phyloP scores from a whole-genome alignment of 2,113 vertebrate genomes.

The Colaptes auratus region DNA sequence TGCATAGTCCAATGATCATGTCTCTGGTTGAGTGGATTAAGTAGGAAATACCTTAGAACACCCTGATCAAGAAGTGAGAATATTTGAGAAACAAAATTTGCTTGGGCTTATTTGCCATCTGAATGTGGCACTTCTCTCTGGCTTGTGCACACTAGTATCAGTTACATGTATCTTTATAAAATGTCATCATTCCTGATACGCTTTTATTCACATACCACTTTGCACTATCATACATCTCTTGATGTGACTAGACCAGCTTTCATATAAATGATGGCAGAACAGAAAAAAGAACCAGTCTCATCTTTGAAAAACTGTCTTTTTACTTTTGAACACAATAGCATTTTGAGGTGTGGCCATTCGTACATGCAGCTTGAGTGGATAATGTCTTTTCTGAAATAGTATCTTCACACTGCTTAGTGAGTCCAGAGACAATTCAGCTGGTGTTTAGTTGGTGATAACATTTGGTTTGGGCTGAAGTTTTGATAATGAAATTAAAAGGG shows the following conservation, averaged over 20 bases:
- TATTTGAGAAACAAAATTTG: not conserved
- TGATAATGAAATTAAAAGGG: not conserved
- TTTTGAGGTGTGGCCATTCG: not conserved
- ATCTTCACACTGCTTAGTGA: not conserved
- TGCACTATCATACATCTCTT: not conserved
- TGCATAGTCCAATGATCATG: not conserved
- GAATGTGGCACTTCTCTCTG: not conserved
- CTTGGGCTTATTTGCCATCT: not conserved
- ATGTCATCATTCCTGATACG: not conserved
- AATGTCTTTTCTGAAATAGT: not conserved
- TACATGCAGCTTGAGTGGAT: not conserved
- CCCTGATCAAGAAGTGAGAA: not conserved
- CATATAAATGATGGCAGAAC: not conserved
- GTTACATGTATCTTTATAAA: not conserved
- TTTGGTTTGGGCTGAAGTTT: not conserved
- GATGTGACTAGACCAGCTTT: not conserved
- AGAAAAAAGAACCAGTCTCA: not conserved
- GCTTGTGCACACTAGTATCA: not conserved
- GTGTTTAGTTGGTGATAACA: not conserved
- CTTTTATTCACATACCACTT: not conserved
- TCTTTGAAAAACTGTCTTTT: not conserved
- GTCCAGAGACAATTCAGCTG: not conserved
- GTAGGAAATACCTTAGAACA: not conserved
- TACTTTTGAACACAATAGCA: not conserved
- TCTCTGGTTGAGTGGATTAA: slow-evolving; percentile 9